Evolutionary conservation across 1,140 invertebrate genomes (phyloP), one percentile per base, ranked within the genome.

Genomic region (Maconellicoccus hirsutus): DNA sequence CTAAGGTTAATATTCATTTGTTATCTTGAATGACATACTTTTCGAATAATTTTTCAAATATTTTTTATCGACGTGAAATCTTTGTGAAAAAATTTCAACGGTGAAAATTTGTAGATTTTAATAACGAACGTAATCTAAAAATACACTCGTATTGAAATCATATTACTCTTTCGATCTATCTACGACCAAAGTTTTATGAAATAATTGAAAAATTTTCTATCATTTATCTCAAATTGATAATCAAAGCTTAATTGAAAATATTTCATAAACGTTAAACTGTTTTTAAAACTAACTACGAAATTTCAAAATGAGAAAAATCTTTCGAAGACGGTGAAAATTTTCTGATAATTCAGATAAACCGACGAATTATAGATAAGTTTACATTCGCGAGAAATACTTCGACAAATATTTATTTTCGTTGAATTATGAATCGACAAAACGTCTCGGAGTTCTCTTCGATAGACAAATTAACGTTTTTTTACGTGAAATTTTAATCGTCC

Each of bases 281-380:
- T 52, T 52, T 52, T 52, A 52, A 52, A 52, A 52, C 42, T 14
- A 52, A 52, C 42, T 52, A 52, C 42, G 42, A 52, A 52, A 52
- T 52, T 52, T 52, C n/a, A 19, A 52, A 52, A 8, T 8, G 42
- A 52, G 16, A 52, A 52, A 52, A 52, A 52, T 16, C 2, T 19
- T 14, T 52, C 3, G 29, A 14, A 52, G 42, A 52, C n/a, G 2
- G 42, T 14, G n/a, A 52, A 52, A 52, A 16, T 52, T 52, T 16
- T 4, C 42, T 19, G 6, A 3, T 52, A 16, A 3, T 8, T 16
- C 42, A 14, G 42, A 52, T 52, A 52, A 52, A 52, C n/a, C 2
- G n/a, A 52, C 10, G 2, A 52, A 52, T 19, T 52, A 52, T 3
- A 52, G 42, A 52, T 52, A 52, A 52, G 42, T 52, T 16, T 6